Evolutionary conservation across 2,888 invertebrate species (phyloP), one percentile per base, ranked within the genome.

Genomic region (Tipula vernalis): DNA sequence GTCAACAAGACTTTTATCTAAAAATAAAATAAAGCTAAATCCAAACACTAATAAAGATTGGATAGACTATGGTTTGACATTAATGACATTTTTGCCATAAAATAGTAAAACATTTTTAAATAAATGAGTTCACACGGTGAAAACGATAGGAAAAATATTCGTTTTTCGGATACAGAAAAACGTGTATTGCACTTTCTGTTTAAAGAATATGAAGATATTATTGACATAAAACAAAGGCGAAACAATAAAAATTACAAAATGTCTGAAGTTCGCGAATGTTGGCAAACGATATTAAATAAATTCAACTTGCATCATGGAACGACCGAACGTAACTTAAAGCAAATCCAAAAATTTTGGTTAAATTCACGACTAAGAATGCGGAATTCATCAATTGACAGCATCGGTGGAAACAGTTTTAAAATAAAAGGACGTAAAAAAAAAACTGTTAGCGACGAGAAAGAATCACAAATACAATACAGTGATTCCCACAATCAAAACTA

Each of bases 331-430:
- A 91, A 91, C 88, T 88, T 91, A 3, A 91, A 91, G 88, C 91
- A 91, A 88, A 90, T 91, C 47, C 91, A 91, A 88, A 91, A 91
- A 88, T 91, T 91, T 87, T 91, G 91, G 91, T 89, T 91, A 41
- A 91, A 91, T 88, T 90, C 91, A 71, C 90, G 86, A 86, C 51
- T 86, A 6, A 18, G 86, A 28, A 86, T 28, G 28, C 44, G 47
- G 8, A 86, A 86, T 36, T 86, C 86, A 28, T 86, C 47, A 12
- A 18, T 47, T 47, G 86, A 86, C 13, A 44, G 86, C 10, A 10
- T 12, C 18, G 51, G 36, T 36, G 86, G 39, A 2, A 51, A 47
- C 36, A 44, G 42, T 86, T 36, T 15, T 39, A 86, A 86, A 44
- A 42, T 86, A 18, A 86, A 86, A 44, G 83, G 13, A 36, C 36